Conservation (phyloP, 2,113 vertebrate species). For the Zosterops japonicus region DNA sequence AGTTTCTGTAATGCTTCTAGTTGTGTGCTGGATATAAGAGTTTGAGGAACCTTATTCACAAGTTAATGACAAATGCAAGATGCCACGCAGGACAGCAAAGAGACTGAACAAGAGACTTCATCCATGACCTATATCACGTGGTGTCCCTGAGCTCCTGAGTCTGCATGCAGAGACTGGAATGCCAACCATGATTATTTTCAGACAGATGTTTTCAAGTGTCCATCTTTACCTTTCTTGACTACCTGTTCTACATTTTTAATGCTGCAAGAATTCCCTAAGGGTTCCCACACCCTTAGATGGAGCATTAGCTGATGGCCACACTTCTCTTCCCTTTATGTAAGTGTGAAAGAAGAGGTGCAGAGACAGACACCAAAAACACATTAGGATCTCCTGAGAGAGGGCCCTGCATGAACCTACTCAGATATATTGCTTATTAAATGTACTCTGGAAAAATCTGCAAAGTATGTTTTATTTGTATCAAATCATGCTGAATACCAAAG, state of each 20-base stretch:
- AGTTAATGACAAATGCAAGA: not conserved
- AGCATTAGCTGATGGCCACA: not conserved
- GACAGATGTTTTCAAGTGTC: not conserved
- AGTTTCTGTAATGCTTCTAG: not conserved
- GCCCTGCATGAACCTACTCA: not conserved
- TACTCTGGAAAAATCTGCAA: not conserved
- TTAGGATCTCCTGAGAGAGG: not conserved
- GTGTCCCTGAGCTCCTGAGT: not conserved
- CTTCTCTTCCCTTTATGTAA: not conserved
- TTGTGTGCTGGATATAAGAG: not conserved
- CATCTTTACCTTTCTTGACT: not conserved
- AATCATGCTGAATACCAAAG: not conserved
- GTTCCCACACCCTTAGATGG: not conserved
- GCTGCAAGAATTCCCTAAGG: not conserved
- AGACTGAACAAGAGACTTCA: not conserved
- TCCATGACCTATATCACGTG: not conserved
- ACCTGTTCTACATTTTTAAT: not conserved
- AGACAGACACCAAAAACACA: not conserved
- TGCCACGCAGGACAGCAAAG: not conserved
- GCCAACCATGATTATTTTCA: not conserved
- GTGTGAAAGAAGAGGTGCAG: not conserved
- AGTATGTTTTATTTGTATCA: not conserved
- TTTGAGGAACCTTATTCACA: not conserved
- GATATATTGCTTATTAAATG: not conserved
- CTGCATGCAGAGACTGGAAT: not conserved